Evolutionary conservation across 2,113 vertebrate genomes (phyloP), one percentile per base, ranked within the genome.

Genomic region (Xiphophorus couchianus): DNA sequence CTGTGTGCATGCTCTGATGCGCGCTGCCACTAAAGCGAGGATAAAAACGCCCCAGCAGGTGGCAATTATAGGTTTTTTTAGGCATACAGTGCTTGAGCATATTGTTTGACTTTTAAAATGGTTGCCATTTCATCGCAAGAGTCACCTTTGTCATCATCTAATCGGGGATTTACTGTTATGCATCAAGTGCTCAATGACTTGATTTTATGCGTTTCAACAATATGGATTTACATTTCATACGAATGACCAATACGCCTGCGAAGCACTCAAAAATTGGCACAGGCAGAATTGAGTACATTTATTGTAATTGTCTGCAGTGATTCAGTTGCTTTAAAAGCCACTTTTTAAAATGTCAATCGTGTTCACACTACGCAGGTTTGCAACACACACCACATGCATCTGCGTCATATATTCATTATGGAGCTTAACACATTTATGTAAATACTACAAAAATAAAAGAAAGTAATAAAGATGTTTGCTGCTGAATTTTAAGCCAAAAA

Each of bases 121-220:
- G 27, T 15, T 13, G 19, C 62, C n/a, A 10, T 66, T 69, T 61
- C 1, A 71, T 62, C 63, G 66, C 28, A 63, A 42, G 51, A 54
- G 42, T 74, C 60, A 65, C 19, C 35, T 60, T 17, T 69, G 33
- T 76, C 48, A 75, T 30, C 2, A 64, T 70, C 44, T 67, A 19
- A 63, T 72, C 37, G 62, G 42, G 3, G 33, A 17, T 79, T 73
- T 64, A 31, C 8, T 14, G 25, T 22, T 1, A 15, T 60, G 69
- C 19, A 13, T 67, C 70, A 65, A 42, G 19, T 14, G 25, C 27
- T 75, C 7, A 6, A 5, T n/a, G 11, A 60, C 69, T 35, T 69
- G n/a, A 51, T 82, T 78, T 77, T 60, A 74, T 73, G 44, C 44
- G 44, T 25, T 78, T 63, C 42, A 72, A 79, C 31, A 80, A 29